These are phyloP conservation scores for Excalfactoria chinensis DNA, from an alignment of 2,113 vertebrate genomes.

Conservation along the genomic window DNA sequence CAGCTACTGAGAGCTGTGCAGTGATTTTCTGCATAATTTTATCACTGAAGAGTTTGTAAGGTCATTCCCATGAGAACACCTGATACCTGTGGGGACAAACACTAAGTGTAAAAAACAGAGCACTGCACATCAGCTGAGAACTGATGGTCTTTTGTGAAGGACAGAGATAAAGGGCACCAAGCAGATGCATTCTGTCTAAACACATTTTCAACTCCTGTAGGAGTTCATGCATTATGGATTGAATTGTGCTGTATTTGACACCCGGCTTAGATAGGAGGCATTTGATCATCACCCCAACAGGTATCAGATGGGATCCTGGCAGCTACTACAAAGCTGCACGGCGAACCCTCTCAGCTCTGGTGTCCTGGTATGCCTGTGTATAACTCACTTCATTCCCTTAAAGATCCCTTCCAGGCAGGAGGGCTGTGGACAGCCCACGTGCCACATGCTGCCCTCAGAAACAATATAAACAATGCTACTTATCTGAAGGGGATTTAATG, in stretches of 20 bases:
- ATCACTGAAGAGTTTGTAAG: background rate
- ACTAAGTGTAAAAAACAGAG: background rate
- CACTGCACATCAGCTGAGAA: background rate
- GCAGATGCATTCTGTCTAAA: background rate
- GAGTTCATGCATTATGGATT: background rate
- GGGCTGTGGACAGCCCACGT: background rate
- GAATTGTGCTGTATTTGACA: background rate
- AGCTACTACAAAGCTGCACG: background rate
- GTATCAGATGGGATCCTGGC: conserved; percentile 49
- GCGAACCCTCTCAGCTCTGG: background rate
- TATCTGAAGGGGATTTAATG: conserved; percentile 58
- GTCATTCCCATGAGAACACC: background rate
- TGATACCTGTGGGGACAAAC: background rate
- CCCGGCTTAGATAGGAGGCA: background rate
- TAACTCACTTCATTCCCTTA: background rate
- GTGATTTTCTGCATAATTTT: background rate
- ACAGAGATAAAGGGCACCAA: background rate
- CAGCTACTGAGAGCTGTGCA: background rate
- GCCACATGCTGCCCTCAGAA: conserved; percentile 9
- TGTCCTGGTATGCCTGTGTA: background rate
- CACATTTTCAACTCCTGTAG: background rate
- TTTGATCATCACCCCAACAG: background rate
- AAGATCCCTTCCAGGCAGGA: conserved; percentile 33
- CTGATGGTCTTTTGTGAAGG: background rate
- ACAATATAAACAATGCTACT: conserved; percentile 53